Percentiles rank a stretch among this genome's conserved stretches.
Evolutionary conservation across 1,140 invertebrate genomes (phyloP).

Genomic region (Apocrypta bakeri): DNA sequence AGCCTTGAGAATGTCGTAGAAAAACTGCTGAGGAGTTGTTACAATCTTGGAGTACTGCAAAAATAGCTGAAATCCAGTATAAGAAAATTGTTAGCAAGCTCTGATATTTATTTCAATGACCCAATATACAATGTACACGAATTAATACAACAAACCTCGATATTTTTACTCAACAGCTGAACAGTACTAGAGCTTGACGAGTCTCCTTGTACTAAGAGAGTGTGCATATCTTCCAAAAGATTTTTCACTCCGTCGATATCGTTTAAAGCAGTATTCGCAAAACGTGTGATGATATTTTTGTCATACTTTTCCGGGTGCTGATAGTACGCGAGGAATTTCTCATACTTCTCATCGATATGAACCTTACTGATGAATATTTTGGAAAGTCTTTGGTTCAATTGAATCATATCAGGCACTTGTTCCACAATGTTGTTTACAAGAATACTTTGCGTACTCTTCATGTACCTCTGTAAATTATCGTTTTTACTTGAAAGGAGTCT

Average conservation of each 20-base stretch:
- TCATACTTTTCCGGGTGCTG: background rate
- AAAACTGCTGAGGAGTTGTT: conserved; percentile 6
- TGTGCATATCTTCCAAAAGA: background rate
- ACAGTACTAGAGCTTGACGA: background rate
- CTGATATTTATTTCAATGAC: no score
- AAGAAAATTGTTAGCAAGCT: no score
- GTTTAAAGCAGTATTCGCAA: background rate
- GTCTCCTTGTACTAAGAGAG: background rate
- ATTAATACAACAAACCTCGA: conserved; percentile 5
- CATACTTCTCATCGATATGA: background rate
- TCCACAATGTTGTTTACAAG: background rate
- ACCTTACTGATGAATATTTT: background rate
- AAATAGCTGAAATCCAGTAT: background rate
- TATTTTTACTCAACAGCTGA: background rate
- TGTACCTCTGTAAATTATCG: background rate
- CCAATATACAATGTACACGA: background rate
- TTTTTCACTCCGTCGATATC: background rate
- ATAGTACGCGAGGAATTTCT: background rate
- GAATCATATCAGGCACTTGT: background rate
- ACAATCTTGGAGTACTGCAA: background rate
- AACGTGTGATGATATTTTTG: background rate
- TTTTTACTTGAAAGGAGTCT: background rate
- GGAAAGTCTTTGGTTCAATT: background rate
- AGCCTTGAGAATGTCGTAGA: background rate
- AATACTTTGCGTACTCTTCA: background rate